Conservation (phyloP, 1,140 invertebrate species). For the Alviniconcha marisindica region DNA sequence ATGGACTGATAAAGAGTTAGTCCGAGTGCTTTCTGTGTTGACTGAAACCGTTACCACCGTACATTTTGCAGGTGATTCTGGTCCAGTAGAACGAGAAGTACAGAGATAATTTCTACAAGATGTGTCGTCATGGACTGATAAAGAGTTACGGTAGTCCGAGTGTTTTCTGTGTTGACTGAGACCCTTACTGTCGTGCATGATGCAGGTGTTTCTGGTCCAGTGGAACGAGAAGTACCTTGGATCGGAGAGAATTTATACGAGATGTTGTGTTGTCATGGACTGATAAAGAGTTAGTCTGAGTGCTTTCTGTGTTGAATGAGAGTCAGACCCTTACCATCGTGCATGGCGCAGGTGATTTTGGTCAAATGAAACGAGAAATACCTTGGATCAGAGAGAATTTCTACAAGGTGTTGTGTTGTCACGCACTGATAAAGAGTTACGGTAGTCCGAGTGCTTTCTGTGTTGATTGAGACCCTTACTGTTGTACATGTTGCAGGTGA, state of each 20-base stretch:
- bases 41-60: too few species aligned
- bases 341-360: constrained; percentile 84
- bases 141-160: not conserved
- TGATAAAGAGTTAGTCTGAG: not conserved
- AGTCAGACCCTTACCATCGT: too few species aligned
- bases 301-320: too few species aligned
- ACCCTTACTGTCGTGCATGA: constrained; percentile 1
- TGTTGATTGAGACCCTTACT: too few species aligned
- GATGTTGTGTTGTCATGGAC: not conserved
- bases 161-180: too few species aligned
- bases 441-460: not conserved
- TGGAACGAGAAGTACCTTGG: not conserved
- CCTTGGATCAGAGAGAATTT: not conserved
- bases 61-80: constrained; percentile 84
- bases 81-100: not conserved
- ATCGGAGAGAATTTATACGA: not conserved
- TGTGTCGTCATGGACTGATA: not conserved
- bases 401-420: too few species aligned
- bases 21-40: not conserved
- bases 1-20: not conserved
- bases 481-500: too few species aligned
- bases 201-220: constrained; percentile 76
- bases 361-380: not conserved
- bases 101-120: not conserved
- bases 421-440: not conserved